phyloP scores from a whole-genome alignment of 1,140 invertebrate genomes.

The Drosophila pectinifera region DNA sequence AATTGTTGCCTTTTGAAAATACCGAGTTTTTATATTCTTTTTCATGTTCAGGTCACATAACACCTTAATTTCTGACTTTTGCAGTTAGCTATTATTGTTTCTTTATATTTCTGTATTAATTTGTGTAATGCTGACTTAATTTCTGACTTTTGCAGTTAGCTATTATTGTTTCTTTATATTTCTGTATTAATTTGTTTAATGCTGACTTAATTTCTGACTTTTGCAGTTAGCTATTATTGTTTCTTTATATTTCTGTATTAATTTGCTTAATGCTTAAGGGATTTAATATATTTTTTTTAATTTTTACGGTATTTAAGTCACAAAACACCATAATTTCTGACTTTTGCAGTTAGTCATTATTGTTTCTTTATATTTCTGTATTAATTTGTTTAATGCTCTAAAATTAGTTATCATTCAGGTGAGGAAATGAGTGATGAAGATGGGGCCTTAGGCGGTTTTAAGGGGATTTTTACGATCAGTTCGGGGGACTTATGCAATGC shows the following conservation, averaged over 20 bases:
- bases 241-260: no score
- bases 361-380: no score
- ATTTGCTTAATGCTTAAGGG: no score
- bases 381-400: no score
- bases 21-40: neutral
- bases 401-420: conserved; percentile 13
- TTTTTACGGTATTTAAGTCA: no score
- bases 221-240: neutral
- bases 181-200: no score
- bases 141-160: neutral
- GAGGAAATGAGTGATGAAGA: neutral
- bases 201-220: neutral
- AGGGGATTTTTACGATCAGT: conserved; percentile 13
- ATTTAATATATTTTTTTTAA: no score
- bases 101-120: no score
- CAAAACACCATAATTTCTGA: neutral
- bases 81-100: neutral
- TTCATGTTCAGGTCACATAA: neutral
- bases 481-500: conserved; percentile 21
- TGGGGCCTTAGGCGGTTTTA: no score
- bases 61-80: neutral
- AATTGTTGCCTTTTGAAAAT: neutral
- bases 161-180: neutral
- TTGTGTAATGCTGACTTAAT: no score
- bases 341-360: neutral